phyloP scores from a whole-genome alignment of 2,888 invertebrate genomes.

The Lepidonotus clava region DNA sequence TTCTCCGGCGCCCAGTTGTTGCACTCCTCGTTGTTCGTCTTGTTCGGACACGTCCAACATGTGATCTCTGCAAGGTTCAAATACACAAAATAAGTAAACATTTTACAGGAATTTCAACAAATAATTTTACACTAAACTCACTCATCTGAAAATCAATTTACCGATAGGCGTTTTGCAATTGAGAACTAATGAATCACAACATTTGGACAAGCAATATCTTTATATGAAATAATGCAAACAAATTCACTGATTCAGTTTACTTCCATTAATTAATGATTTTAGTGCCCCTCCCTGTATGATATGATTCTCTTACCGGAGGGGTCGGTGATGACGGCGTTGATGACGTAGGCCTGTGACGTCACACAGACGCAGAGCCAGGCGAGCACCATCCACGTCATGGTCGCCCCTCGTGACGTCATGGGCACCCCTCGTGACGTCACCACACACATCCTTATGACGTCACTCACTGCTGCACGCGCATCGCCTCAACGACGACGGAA shows the following conservation, averaged over 20 bases:
- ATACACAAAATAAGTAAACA: not conserved
- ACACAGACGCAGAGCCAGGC: not conserved
- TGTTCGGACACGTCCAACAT: conserved; percentile 69
- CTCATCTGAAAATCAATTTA: too few relatives aligned
- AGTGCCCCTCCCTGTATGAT: too few relatives aligned
- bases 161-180: too few relatives aligned
- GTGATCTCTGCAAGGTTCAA: conserved; percentile 63
- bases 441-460: not conserved
- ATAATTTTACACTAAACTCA: not conserved
- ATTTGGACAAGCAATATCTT: not conserved
- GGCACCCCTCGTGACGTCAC: not conserved
- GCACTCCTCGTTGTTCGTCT: conserved; percentile 66
- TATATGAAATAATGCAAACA: too few relatives aligned
- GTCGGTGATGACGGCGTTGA: conserved; percentile 47
- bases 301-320: not conserved
- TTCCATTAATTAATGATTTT: too few relatives aligned
- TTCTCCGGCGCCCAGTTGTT: conserved; percentile 70
- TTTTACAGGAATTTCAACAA: not conserved
- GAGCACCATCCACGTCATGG: conserved; percentile 23
- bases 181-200: too few relatives aligned
- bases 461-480: too few relatives aligned
- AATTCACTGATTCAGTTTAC: too few relatives aligned
- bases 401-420: not conserved
- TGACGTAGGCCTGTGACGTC: conserved; percentile 44
- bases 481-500: too few relatives aligned